Evolutionary conservation across 2,113 vertebrate genomes (phyloP).

Genomic region (Calypte anna): DNA sequence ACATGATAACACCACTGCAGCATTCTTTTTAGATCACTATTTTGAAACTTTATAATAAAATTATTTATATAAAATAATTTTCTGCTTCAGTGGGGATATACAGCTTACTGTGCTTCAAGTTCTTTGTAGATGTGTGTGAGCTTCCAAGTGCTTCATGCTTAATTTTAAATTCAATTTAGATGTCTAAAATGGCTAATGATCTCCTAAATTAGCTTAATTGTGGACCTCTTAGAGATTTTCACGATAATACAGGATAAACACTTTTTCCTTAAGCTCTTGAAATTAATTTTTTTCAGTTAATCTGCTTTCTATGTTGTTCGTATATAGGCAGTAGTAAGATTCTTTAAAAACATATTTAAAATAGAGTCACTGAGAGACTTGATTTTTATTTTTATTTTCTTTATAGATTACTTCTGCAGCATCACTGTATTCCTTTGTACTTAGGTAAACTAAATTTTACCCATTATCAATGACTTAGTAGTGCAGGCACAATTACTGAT

Average conservation of each 20-base stretch:
- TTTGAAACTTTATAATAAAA: not conserved
- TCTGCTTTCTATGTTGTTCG: not conserved
- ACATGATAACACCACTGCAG: fast-evolving
- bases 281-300: not conserved
- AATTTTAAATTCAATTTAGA: not conserved
- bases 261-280: not conserved
- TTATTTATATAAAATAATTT: not conserved
- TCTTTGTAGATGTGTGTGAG: not conserved
- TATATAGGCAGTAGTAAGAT: not conserved
- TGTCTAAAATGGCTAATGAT: not conserved
- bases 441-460: not conserved
- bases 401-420: not conserved
- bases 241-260: not conserved
- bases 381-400: too few relatives aligned
- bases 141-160: not conserved
- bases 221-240: not conserved
- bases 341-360: not conserved
- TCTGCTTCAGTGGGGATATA: not conserved
- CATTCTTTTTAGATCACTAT: not conserved
- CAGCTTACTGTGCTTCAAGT: not conserved
- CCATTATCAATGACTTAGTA: not conserved
- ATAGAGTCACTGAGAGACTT: not conserved
- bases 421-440: not conserved
- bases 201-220: not conserved
- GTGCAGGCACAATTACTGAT: not conserved